These are phyloP conservation scores for Brienomyrus brachyistius DNA, from an alignment of 2,113 vertebrate genomes.

Conservation along the genomic window DNA sequence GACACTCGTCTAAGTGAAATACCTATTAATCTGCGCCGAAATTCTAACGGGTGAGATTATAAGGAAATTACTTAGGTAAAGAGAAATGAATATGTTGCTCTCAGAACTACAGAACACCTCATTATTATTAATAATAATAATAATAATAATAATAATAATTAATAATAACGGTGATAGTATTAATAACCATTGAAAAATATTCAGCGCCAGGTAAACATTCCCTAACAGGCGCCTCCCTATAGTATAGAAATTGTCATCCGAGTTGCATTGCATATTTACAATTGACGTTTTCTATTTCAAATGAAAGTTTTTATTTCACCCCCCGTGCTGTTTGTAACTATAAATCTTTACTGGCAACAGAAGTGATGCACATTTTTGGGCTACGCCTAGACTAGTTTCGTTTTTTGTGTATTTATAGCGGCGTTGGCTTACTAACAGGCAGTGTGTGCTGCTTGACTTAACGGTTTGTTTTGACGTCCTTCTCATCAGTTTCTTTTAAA, in stretches of 20 bases:
- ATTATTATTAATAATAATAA: neutral
- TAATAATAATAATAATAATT: too few relatives aligned
- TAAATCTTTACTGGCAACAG: neutral
- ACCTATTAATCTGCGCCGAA: neutral
- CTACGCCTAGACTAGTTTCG: neutral
- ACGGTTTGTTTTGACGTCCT: constrained; percentile 25
- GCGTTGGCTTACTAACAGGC: constrained; percentile 33
- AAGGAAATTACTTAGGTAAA: neutral
- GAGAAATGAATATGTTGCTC: neutral
- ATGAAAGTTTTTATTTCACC: neutral
- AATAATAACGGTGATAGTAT: neutral
- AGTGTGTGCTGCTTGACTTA: constrained; percentile 16
- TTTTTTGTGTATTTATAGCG: constrained; percentile 21
- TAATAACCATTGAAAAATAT: neutral
- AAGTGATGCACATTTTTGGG: neutral
- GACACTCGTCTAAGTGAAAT: neutral
- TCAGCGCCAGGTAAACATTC: neutral
- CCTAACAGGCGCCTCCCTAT: neutral
- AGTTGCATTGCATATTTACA: neutral
- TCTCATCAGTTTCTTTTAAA: constrained; percentile 20
- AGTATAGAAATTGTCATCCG: neutral
- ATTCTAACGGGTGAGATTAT: neutral
- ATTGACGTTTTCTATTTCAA: neutral
- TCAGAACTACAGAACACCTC: neutral
- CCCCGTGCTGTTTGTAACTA: neutral